phyloP scores from a whole-genome alignment of 2,888 invertebrate genomes.

The Tillus elongatus region DNA sequence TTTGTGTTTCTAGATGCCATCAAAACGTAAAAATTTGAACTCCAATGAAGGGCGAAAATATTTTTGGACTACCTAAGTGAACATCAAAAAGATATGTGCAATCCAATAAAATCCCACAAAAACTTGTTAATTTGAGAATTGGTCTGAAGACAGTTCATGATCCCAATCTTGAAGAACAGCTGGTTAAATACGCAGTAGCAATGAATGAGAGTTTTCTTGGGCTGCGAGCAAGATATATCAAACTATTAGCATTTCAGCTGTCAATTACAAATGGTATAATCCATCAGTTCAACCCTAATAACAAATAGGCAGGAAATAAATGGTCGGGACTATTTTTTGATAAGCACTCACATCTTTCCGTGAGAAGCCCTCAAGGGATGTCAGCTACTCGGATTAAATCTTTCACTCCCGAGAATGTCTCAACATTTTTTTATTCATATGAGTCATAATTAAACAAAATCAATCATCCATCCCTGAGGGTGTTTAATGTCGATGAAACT shows the following conservation, averaged over 20 bases:
- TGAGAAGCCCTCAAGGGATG: constrained; percentile 7
- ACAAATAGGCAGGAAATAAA: constrained; percentile 8
- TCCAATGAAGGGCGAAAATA: too few relatives aligned
- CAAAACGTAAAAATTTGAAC: too few relatives aligned
- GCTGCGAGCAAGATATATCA: background rate
- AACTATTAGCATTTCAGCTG: constrained; percentile 6
- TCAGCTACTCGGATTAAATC: constrained; percentile 8
- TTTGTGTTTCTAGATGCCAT: too few relatives aligned
- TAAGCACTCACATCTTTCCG: constrained; percentile 7
- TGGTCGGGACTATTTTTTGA: constrained; percentile 6
- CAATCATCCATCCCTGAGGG: too few relatives aligned
- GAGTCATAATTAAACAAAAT: too few relatives aligned
- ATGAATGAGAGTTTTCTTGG: constrained; percentile 7
- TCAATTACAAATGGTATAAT: constrained; percentile 4
- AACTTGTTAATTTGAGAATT: too few relatives aligned
- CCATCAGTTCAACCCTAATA: constrained; percentile 4
- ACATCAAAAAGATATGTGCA: too few relatives aligned
- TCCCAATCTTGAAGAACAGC: constrained; percentile 5
- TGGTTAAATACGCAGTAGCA: constrained; percentile 1
- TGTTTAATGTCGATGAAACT: too few relatives aligned
- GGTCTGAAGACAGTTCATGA: too few relatives aligned
- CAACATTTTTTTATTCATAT: constrained; percentile 9
- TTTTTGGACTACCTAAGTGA: too few relatives aligned
- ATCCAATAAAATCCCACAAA: too few relatives aligned
- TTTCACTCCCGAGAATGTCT: too few relatives aligned